phyloP scores from a whole-genome alignment of 2,797 vertebrate genomes.

The Sphenopsis melanotis region DNA sequence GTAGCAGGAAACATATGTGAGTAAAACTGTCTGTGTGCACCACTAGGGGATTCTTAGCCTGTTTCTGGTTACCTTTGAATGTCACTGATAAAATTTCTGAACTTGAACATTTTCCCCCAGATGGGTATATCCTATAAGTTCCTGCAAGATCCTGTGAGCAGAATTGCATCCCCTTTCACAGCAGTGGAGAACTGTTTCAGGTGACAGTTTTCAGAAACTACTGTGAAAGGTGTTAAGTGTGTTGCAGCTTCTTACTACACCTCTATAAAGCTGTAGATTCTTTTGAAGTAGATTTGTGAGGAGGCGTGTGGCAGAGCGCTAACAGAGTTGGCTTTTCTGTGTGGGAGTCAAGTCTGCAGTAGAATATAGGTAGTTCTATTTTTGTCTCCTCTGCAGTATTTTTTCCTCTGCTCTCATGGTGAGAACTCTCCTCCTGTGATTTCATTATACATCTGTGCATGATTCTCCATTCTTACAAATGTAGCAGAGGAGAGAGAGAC shows the following conservation, averaged over 20 bases:
- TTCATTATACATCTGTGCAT: neutral
- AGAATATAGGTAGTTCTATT: neutral
- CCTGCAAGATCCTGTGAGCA: neutral
- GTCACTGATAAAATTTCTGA: neutral
- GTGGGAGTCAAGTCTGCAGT: neutral
- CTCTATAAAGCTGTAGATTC: neutral
- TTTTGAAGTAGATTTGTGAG: neutral
- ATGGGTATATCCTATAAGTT: neutral
- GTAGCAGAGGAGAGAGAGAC: neutral
- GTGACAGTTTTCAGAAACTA: neutral
- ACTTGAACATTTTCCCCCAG: neutral
- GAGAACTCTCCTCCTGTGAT: neutral
- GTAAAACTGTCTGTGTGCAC: neutral
- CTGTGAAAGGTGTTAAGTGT: neutral
- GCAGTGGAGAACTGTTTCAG: neutral
- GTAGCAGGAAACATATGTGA: neutral
- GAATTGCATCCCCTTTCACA: neutral
- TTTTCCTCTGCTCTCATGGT: neutral
- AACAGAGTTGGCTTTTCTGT: neutral
- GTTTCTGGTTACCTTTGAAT: neutral
- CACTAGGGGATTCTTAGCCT: neutral
- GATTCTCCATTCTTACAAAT: neutral
- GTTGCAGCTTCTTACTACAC: neutral
- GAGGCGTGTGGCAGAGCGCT: neutral
- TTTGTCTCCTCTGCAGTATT: neutral